phyloP scores from a whole-genome alignment of 92 coral and sea anemone species.

The Epizoanthus ramosus region DNA sequence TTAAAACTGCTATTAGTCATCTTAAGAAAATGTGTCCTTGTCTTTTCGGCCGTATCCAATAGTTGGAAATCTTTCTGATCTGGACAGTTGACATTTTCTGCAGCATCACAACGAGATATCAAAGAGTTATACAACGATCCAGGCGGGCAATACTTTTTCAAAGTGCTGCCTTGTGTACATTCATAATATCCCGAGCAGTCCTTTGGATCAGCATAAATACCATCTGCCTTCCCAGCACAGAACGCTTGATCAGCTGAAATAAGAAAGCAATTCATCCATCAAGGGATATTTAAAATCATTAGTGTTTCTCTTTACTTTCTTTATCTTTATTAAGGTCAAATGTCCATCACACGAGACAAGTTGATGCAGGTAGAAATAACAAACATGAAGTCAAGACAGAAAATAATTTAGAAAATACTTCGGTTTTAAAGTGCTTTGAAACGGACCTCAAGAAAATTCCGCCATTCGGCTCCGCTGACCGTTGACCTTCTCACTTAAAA shows the following conservation, averaged over 20 bases:
- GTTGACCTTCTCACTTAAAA: no score
- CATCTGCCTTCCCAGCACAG: constrained; percentile 35
- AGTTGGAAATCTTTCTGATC: background rate
- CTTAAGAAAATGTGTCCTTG: background rate
- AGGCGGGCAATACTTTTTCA: constrained; percentile 32
- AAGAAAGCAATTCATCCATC: background rate
- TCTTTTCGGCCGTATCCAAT: background rate
- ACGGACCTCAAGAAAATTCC: no score
- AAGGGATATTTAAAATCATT: background rate
- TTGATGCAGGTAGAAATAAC: no score
- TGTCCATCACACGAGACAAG: no score
- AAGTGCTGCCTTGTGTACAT: constrained; percentile 14
- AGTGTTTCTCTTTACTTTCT: background rate
- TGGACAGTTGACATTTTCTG: constrained; percentile 27
- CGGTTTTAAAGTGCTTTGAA: no score
- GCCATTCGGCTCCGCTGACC: no score
- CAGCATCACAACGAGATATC: constrained; percentile 35
- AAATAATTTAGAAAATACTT: no score
- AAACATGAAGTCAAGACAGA: no score
- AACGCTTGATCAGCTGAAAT: constrained; percentile 27
- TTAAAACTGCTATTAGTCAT: constrained; percentile 5
- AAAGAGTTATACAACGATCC: constrained; percentile 27
- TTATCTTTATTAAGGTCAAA: background rate
- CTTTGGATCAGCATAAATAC: constrained; percentile 25
- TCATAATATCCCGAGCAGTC: constrained; percentile 33